phyloP scores from a whole-genome alignment of 64 coral and sea anemone genomes.

The Pachyseris speciosa region DNA sequence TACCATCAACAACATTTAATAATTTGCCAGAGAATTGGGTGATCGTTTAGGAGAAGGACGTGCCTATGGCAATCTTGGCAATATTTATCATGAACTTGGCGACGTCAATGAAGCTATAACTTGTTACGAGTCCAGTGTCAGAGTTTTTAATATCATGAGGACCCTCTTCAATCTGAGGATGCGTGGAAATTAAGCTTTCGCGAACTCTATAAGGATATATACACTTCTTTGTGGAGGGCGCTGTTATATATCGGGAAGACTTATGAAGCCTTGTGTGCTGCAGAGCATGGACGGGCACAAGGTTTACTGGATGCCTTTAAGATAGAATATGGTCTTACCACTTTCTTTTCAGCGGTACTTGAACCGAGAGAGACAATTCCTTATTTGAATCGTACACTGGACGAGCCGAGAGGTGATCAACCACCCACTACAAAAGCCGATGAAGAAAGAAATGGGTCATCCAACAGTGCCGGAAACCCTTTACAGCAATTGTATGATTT shows the following conservation, averaged over 20 bases:
- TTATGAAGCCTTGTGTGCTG: conserved; percentile 16
- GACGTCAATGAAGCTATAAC: background rate
- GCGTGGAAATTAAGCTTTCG: conserved; percentile 6
- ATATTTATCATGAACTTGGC: no score
- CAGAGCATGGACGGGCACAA: conserved; percentile 33
- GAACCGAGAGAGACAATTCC: background rate
- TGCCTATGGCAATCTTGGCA: no score
- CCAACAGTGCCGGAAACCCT: background rate
- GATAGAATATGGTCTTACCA: background rate
- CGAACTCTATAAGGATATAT: background rate
- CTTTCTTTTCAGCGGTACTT: background rate
- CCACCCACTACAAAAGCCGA: no score
- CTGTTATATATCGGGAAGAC: background rate
- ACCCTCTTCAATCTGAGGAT: background rate
- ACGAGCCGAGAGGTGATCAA: background rate
- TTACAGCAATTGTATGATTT: background rate
- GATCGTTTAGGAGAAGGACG: no score
- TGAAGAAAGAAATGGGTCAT: background rate
- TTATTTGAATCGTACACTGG: background rate
- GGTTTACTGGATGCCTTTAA: conserved; percentile 11
- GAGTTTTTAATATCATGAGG: background rate
- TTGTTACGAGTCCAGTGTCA: background rate
- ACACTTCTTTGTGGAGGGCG: background rate
- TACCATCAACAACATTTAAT: no score
- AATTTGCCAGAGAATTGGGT: no score